Percentiles rank a stretch among this genome's conserved stretches.
Evolutionary conservation across 53 echinoderm and acorn worm genomes (phyloP).

Genomic region (Pentamera pediparva): DNA sequence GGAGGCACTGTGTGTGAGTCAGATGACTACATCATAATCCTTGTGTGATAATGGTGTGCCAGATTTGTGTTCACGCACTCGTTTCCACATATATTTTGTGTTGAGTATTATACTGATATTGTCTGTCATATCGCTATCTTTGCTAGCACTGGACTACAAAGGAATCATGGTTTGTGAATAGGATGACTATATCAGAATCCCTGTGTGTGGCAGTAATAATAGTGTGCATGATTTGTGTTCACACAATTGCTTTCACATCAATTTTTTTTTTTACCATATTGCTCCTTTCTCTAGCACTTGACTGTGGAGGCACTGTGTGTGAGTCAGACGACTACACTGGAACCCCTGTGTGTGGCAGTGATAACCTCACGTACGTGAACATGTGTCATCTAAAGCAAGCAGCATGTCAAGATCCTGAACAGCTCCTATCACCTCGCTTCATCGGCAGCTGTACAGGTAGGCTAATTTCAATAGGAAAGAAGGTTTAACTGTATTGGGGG

Average conservation of each 20-base stretch:
- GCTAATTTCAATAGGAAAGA: neutral
- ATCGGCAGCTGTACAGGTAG: neutral
- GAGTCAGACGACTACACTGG: too few relatives aligned
- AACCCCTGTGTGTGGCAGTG: conserved; percentile 1
- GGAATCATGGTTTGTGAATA: neutral
- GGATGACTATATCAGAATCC: too few relatives aligned
- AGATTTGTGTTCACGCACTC: neutral
- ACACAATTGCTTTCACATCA: neutral
- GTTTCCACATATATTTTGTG: neutral
- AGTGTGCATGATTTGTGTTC: neutral
- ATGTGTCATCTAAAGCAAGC: neutral
- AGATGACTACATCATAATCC: too few relatives aligned
- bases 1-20: too few relatives aligned
- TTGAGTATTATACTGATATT: too few relatives aligned
- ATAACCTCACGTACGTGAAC: neutral
- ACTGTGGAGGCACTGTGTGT: neutral
- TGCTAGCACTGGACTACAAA: neutral
- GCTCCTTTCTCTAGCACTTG: neutral
- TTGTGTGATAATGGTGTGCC: neutral
- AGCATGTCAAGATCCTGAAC: neutral
- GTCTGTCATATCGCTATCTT: neutral
- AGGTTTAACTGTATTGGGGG: neutral
- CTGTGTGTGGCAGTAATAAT: neutral
- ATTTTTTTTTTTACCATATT: neutral
- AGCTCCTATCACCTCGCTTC: neutral